Conservation (phyloP, 2,797 vertebrate genomes). For the Hylomyscus alleni region DNA sequence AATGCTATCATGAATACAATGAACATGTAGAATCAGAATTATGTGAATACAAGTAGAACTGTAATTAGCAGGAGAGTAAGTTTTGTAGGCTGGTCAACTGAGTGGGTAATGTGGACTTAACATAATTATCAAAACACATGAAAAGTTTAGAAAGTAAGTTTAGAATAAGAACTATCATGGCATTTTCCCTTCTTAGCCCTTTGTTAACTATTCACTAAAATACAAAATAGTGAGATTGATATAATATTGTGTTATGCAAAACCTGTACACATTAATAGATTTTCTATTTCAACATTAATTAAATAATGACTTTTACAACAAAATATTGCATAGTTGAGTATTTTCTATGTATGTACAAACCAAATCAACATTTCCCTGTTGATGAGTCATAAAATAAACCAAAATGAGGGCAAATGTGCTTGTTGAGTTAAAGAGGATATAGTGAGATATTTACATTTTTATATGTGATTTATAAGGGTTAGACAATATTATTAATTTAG, state of each 20-base stretch:
- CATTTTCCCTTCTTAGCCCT: slow-evolving; percentile 26
- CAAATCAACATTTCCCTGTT: background rate
- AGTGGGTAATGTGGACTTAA: background rate
- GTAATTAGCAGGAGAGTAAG: slow-evolving; percentile 24
- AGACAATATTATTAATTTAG: background rate
- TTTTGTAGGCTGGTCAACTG: background rate
- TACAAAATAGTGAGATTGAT: slow-evolving; percentile 29
- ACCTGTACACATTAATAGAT: background rate
- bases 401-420: background rate
- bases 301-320: background rate
- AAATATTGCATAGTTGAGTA: background rate
- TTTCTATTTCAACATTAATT: background rate
- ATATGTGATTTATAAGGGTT: background rate
- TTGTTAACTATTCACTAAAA: slow-evolving; percentile 30
- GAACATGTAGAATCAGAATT: background rate
- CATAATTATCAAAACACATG: background rate
- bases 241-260: background rate
- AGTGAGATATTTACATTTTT: background rate
- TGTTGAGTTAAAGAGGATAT: background rate
- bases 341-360: background rate
- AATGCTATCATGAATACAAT: background rate
- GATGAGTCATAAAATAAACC: background rate
- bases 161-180: background rate
- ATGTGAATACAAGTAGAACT: background rate
- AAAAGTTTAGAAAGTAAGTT: background rate